Evolutionary conservation across 2,888 invertebrate species (phyloP).

Genomic region (Dusona sp.): DNA sequence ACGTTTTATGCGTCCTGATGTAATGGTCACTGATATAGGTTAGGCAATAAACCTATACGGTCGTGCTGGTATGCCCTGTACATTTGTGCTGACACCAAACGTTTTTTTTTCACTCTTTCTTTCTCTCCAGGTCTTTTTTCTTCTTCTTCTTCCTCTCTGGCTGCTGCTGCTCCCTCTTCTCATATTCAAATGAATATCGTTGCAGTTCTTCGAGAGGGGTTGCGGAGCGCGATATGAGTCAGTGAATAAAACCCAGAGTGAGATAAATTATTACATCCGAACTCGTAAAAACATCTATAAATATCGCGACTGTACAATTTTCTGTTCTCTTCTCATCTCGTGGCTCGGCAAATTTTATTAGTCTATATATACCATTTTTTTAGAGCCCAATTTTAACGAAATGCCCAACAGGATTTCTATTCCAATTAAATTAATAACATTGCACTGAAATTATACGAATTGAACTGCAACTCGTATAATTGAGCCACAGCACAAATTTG

Average conservation of each 20-base stretch:
- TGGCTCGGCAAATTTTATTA: conserved; percentile 66
- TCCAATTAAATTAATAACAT: not conserved
- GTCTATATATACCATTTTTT: conserved; percentile 18
- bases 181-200: conserved; percentile 77
- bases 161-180: conserved; percentile 50
- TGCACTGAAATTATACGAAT: not conserved
- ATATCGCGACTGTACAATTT: conserved; percentile 67
- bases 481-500: no score
- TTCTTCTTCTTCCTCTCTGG: conserved; percentile 34
- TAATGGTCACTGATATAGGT: conserved; percentile 62
- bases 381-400: not conserved
- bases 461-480: no score
- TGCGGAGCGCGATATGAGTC: conserved; percentile 63
- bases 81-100: conserved; percentile 64
- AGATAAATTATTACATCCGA: conserved; percentile 78
- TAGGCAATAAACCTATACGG: conserved; percentile 60
- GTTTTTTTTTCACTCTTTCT: conserved; percentile 58
- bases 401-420: not conserved
- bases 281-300: conserved; percentile 76
- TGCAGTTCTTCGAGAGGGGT: conserved; percentile 71
- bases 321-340: conserved; percentile 43
- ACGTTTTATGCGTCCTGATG: conserved; percentile 57
- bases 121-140: conserved; percentile 35
- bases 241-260: conserved; percentile 73
- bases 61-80: conserved; percentile 53